A percentile compares a stretch with the other conserved stretches of the same genome.
These are phyloP conservation scores for Rousettus leschenaultii DNA, from an alignment of 2,113 vertebrate species.

Conservation along the genomic window DNA sequence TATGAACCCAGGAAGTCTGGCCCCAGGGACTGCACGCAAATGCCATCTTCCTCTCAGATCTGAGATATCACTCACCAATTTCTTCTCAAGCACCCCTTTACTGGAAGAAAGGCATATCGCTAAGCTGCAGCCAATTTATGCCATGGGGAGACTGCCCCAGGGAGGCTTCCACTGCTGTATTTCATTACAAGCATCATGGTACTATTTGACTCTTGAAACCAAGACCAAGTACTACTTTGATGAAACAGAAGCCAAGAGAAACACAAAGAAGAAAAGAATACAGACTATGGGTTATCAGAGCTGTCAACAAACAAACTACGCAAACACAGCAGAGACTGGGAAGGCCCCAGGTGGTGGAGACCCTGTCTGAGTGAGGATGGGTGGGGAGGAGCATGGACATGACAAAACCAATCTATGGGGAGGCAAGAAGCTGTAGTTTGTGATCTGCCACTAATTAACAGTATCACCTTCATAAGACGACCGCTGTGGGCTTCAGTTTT, in stretches of 20 bases:
- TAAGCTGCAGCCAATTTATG: not conserved
- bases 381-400: not conserved
- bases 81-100: not conserved
- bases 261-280: not conserved
- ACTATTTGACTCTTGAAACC: constrained; percentile 4
- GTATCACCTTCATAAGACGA: not conserved
- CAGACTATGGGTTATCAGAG: not conserved
- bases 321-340: not conserved
- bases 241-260: not conserved
- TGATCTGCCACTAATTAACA: not conserved
- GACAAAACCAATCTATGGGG: not conserved
- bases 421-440: not conserved
- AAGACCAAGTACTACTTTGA: not conserved
- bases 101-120: not conserved
- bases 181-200: not conserved
- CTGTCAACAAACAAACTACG: not conserved
- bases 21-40: not conserved
- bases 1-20: not conserved
- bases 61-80: not conserved
- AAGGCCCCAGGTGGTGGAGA: not conserved
- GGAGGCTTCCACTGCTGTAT: not conserved
- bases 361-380: not conserved
- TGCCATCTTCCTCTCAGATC: not conserved
- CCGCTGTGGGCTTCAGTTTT: not conserved
- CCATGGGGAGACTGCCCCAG: not conserved